A percentile compares a stretch with the other conserved stretches of the same genome.
phyloP scores from a whole-genome alignment of 2,797 vertebrate genomes.

The Neostethus bicornis region DNA sequence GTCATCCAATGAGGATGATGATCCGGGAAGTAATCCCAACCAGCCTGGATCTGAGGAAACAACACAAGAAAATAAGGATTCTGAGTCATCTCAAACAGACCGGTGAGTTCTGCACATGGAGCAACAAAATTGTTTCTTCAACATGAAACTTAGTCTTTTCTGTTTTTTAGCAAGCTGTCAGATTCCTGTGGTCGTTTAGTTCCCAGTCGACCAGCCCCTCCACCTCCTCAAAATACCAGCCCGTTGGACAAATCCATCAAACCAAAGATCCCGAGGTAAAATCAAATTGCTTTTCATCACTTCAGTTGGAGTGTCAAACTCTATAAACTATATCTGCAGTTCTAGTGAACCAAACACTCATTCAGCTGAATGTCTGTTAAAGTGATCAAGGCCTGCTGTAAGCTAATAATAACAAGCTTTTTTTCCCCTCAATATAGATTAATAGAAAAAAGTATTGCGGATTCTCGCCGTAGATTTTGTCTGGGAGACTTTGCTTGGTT shows the following conservation, averaged over 20 bases:
- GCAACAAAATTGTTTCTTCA: background rate
- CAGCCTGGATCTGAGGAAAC: constrained; percentile 6
- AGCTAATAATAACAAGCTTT: no score
- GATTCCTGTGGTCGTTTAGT: constrained; percentile 5
- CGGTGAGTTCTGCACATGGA: constrained; percentile 23
- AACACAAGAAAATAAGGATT: constrained; percentile 8
- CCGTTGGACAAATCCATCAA: constrained; percentile 33
- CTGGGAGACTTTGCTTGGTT: no score
- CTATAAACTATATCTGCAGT: no score
- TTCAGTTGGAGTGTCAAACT: no score
- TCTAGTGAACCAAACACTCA: no score
- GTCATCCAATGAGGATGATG: constrained; percentile 70
- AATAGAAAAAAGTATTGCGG: no score
- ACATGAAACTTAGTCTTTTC: background rate
- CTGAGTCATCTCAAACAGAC: background rate
- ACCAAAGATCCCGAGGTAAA: constrained; percentile 67
- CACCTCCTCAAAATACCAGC: constrained; percentile 19
- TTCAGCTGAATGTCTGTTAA: no score
- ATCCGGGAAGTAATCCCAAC: background rate
- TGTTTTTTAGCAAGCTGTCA: constrained; percentile 1
- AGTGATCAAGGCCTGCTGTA: no score
- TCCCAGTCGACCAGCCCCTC: constrained; percentile 35
- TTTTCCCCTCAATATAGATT: no score
- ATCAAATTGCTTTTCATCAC: no score
- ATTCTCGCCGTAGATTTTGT: no score